Evolutionary conservation across 2,113 vertebrate genomes (phyloP).

Genomic region (Dromas ardeola): DNA sequence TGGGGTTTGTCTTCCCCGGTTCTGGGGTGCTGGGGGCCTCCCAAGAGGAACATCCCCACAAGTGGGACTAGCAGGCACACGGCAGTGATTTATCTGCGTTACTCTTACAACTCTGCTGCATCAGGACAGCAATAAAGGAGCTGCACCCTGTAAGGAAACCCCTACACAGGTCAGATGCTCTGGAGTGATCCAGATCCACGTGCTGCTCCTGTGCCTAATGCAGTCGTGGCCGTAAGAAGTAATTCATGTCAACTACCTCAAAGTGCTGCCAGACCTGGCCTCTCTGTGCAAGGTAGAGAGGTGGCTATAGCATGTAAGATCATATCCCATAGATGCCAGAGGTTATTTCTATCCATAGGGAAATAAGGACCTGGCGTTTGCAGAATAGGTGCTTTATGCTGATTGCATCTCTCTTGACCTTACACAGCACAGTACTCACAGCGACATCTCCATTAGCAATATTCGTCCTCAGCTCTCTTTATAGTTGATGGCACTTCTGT

Average conservation of each 20-base stretch:
- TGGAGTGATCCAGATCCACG: rapidly evolving
- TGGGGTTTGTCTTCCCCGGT: not conserved
- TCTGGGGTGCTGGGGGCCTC: not conserved
- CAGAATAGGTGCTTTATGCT: not conserved
- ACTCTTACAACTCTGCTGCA: not conserved
- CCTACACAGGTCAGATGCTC: not conserved
- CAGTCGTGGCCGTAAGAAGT: not conserved
- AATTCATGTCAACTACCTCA: not conserved
- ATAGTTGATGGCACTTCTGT: not conserved
- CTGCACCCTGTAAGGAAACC: not conserved
- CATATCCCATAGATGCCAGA: not conserved
- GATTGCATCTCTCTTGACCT: not conserved
- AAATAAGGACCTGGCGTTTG: not conserved
- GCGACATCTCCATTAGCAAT: not conserved
- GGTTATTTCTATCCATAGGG: not conserved
- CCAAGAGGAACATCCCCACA: rapidly evolving
- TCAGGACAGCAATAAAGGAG: not conserved
- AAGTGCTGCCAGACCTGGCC: not conserved
- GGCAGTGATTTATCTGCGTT: not conserved
- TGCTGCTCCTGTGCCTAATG: not conserved
- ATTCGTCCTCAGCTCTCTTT: not conserved
- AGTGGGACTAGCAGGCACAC: not conserved
- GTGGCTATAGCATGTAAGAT: not conserved
- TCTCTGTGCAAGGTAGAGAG: not conserved
- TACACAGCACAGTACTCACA: not conserved